Evolutionary conservation across 2,797 vertebrate species (phyloP).

Genomic region (Acrocephalus scirpaceus): DNA sequence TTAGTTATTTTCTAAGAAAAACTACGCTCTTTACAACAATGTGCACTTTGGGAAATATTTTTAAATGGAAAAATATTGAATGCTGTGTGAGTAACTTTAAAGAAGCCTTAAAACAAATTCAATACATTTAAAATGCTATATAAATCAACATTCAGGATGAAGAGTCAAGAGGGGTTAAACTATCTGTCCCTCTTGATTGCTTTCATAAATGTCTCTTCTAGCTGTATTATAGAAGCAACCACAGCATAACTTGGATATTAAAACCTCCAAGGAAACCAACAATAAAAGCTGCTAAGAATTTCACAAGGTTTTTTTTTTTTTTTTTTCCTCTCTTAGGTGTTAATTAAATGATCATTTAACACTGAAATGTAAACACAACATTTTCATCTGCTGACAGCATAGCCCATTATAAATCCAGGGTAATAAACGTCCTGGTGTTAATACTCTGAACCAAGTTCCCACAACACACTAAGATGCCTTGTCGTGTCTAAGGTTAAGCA

Average conservation of each 20-base stretch:
- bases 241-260: slow-evolving; percentile 77
- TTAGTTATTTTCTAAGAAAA: not conserved
- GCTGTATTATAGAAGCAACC: slow-evolving; percentile 66
- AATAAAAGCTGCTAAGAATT: slow-evolving; percentile 81
- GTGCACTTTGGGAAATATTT: not conserved
- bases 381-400: slow-evolving; percentile 81
- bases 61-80: not conserved
- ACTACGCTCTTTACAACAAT: not conserved
- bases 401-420: slow-evolving; percentile 80
- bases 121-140: slow-evolving; percentile 65
- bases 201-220: slow-evolving; percentile 77
- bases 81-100: not conserved
- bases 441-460: slow-evolving; percentile 84
- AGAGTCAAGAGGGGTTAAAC: slow-evolving; percentile 77
- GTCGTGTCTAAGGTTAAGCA: slow-evolving; percentile 88
- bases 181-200: slow-evolving; percentile 74
- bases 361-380: slow-evolving; percentile 82
- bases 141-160: slow-evolving; percentile 69
- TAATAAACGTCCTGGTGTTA: slow-evolving; percentile 81
- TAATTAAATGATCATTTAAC: slow-evolving; percentile 90
- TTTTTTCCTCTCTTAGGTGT: slow-evolving; percentile 73
- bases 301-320: slow-evolving; percentile 61
- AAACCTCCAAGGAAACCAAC: slow-evolving; percentile 80
- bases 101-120: slow-evolving; percentile 42
- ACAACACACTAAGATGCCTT: slow-evolving; percentile 82